Evolutionary conservation across 2,797 vertebrate genomes (phyloP).

Genomic region (Characodon lateralis): DNA sequence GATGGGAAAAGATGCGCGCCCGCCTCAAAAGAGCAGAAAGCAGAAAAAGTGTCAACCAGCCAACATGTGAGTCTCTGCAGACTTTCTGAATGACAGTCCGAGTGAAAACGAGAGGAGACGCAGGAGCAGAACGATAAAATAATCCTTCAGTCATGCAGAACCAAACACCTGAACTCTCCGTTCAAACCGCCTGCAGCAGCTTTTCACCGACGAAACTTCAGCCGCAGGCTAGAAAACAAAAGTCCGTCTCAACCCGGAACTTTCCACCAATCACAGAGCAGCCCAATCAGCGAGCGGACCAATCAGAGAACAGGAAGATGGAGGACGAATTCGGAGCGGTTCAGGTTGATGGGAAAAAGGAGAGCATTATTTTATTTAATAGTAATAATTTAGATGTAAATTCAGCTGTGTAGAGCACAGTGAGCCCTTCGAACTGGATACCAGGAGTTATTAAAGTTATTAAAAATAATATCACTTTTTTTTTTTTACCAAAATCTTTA

Average conservation of each 20-base stretch:
- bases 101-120: conserved; percentile 4
- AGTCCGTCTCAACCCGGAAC: conserved; percentile 48
- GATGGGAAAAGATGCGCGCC: not conserved
- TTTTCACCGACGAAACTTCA: conserved; percentile 24
- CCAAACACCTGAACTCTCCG: not conserved
- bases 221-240: conserved; percentile 71
- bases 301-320: conserved; percentile 46
- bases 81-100: conserved; percentile 71
- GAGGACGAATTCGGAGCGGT: conserved; percentile 67
- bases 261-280: conserved; percentile 65
- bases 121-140: not conserved
- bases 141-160: not conserved
- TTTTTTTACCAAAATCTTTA: no score
- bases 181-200: conserved; percentile 59
- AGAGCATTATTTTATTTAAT: not conserved
- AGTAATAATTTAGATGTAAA: not conserved
- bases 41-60: not conserved
- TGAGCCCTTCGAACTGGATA: not conserved
- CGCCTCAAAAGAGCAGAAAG: not conserved
- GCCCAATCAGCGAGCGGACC: conserved; percentile 66
- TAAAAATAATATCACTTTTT: not conserved
- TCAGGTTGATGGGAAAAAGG: not conserved
- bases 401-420: no score
- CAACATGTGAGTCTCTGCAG: conserved; percentile 63
- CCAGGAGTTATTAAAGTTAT: not conserved